Evolutionary conservation across 2,113 vertebrate genomes (phyloP).

Genomic region (Phocoena sinus): DNA sequence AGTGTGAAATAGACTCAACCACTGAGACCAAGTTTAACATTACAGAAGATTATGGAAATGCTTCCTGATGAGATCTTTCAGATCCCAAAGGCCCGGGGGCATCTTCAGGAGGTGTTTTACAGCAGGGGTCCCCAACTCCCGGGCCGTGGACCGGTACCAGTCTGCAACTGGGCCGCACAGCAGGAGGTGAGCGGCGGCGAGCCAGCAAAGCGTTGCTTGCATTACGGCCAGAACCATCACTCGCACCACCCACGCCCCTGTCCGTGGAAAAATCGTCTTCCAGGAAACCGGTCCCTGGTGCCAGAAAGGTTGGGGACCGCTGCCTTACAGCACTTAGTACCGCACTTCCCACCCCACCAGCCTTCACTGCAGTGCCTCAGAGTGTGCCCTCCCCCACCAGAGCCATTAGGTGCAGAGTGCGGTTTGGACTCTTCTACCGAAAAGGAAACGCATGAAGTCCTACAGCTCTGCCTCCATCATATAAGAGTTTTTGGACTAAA

Average conservation of each 20-base stretch:
- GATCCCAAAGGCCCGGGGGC: neutral
- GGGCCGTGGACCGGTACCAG: too few relatives aligned
- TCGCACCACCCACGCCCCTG: too few relatives aligned
- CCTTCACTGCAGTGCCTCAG: neutral
- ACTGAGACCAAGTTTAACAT: neutral
- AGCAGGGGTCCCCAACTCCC: too few relatives aligned
- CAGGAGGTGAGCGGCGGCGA: too few relatives aligned
- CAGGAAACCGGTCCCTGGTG: too few relatives aligned
- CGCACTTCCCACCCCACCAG: rapidly evolving
- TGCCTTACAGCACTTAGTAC: neutral
- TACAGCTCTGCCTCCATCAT: neutral
- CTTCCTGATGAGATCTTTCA: neutral
- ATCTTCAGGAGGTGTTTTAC: neutral
- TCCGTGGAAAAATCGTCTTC: too few relatives aligned
- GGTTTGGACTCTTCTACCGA: neutral
- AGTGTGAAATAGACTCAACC: neutral
- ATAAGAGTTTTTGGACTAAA: neutral
- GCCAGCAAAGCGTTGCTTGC: too few relatives aligned
- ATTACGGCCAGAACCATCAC: too few relatives aligned
- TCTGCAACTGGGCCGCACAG: too few relatives aligned
- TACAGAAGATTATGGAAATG: neutral
- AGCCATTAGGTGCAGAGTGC: neutral
- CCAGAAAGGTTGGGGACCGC: too few relatives aligned
- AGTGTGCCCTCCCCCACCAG: rapidly evolving
- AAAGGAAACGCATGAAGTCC: neutral